Evolutionary conservation across 2,888 invertebrate species (phyloP), one percentile per base, ranked within the genome.

Genomic region (Drosophila setosimentum): DNA sequence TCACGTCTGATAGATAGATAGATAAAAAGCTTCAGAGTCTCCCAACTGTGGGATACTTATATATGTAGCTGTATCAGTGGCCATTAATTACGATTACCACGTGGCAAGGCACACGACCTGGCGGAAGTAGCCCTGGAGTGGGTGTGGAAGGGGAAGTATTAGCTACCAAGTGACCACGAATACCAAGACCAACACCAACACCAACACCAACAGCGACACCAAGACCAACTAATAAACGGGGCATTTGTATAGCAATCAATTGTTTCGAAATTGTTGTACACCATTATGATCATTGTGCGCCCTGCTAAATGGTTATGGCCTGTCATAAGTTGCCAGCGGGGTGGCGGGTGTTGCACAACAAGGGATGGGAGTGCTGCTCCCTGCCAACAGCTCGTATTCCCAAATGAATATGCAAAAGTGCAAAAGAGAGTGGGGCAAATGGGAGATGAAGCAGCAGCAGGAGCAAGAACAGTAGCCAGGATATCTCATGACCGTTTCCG

Each of bases 381-480:
- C 67, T 58, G 45, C 51, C 24, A 40, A 7, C 51, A 69, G 70
- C 62, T 53, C 57, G 76, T 74, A 92, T 92, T 92, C 92, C 91
- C 92, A 91, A 85, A 92, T 92, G 92, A 92, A 92, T 92, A 92
- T 92, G 92, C 92, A 92, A 92, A 91, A 87, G 79, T 72, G 73
- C 70, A 59, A 53, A 70, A 29, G 53, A 63, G 68, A 59, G 29
- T 30, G 49, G 21, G 37, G 16, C 16, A 45, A 24, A 45, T 45
- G 24, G 16, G 45, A 21, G 24, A 7, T n/a, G n/a, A 7, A 40
- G 18, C n/a, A n/a, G 40, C 30, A 33, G 45, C 40, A 68, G 37
- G 37, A 37, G 37, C 55, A 37, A 27, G 27, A 45, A 21, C 21
- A 21, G 16, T 24, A 45, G 64, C 29, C 78, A 82, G 82, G 86